phyloP scores from a whole-genome alignment of 2,888 invertebrate species.

The Tribolium freemani region DNA sequence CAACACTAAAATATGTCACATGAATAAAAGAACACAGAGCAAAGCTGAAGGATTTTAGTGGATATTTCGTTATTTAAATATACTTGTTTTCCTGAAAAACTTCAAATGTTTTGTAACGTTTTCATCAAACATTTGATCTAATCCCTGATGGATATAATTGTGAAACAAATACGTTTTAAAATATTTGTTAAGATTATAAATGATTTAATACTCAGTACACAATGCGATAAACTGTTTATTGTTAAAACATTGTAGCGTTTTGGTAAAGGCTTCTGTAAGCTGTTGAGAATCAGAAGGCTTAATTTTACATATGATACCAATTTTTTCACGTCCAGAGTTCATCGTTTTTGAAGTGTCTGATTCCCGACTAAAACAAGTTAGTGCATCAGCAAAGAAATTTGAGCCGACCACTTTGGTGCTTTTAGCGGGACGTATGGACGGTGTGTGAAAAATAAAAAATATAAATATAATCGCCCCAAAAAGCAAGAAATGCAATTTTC shows the following conservation, averaged over 20 bases:
- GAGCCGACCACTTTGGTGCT: constrained; percentile 39
- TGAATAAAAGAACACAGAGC: constrained; percentile 15
- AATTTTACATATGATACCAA: neutral
- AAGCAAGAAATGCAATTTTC: no score
- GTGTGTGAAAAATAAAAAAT: constrained; percentile 31
- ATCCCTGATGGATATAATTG: neutral
- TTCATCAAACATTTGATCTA: neutral
- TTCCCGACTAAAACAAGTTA: neutral
- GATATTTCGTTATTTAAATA: constrained; percentile 24
- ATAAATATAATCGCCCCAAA: constrained; percentile 3
- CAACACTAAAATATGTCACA: constrained; percentile 24
- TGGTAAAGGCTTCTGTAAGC: neutral
- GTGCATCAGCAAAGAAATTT: neutral
- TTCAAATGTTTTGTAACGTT: neutral
- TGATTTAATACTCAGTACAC: no score
- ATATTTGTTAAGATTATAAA: no score
- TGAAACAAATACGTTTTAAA: no score
- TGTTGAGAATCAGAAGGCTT: no score
- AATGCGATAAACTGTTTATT: no score
- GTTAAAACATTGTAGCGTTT: no score
- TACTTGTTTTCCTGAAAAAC: neutral
- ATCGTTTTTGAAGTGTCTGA: no score
- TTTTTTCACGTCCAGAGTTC: neutral
- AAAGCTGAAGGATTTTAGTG: constrained; percentile 9
- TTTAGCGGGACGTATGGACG: constrained; percentile 30